Conservation (phyloP, 2,797 vertebrate species). For the Ataeniobius toweri region DNA sequence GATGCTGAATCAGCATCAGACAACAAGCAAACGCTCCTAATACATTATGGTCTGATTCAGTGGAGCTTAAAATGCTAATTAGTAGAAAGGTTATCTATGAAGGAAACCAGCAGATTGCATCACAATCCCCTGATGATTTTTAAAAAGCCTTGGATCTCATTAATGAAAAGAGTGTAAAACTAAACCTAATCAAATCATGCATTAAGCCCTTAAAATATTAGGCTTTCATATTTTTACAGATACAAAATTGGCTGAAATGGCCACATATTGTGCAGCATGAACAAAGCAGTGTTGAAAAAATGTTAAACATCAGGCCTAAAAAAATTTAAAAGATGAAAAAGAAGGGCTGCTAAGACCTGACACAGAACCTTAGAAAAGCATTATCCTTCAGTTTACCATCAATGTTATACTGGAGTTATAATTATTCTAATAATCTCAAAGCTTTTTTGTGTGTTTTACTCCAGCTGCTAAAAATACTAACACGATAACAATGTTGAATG, state of each 20-base stretch:
- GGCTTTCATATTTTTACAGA: too few relatives aligned
- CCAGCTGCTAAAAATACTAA: background rate
- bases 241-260: background rate
- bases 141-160: background rate
- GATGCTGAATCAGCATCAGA: too few relatives aligned
- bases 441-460: background rate
- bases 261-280: background rate
- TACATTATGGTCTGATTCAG: background rate
- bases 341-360: background rate
- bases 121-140: background rate
- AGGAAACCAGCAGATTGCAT: background rate
- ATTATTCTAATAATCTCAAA: background rate
- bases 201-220: background rate
- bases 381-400: background rate
- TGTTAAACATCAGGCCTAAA: background rate
- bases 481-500: background rate
- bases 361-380: background rate
- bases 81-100: background rate
- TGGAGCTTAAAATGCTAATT: too few relatives aligned
- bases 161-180: background rate
- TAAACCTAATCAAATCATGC: background rate
- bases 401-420: background rate
- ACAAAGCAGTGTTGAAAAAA: background rate
- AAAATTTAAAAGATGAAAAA: background rate
- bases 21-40: background rate